Percentiles rank a stretch among this genome's conserved stretches.
Conservation (phyloP, 2,113 vertebrate species). For the Atrichornis clamosus region DNA sequence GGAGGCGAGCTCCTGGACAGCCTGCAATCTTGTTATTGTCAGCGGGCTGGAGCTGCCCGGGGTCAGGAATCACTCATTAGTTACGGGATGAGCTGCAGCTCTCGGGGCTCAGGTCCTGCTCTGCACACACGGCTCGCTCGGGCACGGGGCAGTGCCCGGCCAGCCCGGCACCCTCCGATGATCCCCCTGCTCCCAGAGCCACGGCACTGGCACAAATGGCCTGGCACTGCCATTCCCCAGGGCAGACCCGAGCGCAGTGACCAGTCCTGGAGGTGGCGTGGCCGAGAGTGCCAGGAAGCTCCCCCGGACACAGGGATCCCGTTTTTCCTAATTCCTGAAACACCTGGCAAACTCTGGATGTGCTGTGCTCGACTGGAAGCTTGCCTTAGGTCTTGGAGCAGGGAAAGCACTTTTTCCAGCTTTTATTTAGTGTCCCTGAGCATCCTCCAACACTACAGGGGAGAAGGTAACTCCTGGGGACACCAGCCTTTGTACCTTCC, state of each 20-base stretch:
- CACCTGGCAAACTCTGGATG: not conserved
- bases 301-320: not conserved
- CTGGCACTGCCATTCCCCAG: not conserved
- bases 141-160: not conserved
- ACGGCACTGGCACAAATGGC: accelerated
- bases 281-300: not conserved
- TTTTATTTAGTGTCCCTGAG: not conserved
- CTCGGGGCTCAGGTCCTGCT: not conserved
- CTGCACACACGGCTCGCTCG: not conserved
- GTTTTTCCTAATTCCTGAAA: not conserved
- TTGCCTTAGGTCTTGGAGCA: not conserved
- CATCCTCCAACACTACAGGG: not conserved
- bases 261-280: not conserved
- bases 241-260: accelerated
- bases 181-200: not conserved
- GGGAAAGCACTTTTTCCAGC: not conserved
- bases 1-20: not conserved
- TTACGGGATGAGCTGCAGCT: conserved; percentile 22
- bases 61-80: conserved; percentile 53
- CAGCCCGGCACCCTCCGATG: accelerated
- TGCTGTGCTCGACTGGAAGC: not conserved
- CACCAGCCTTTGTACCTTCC: not conserved
- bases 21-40: conserved; percentile 37
- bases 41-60: not conserved
- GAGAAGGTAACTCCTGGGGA: not conserved